These are phyloP conservation scores for Microvelia longipes DNA, from an alignment of 1,140 invertebrate genomes.

Conservation along the genomic window DNA sequence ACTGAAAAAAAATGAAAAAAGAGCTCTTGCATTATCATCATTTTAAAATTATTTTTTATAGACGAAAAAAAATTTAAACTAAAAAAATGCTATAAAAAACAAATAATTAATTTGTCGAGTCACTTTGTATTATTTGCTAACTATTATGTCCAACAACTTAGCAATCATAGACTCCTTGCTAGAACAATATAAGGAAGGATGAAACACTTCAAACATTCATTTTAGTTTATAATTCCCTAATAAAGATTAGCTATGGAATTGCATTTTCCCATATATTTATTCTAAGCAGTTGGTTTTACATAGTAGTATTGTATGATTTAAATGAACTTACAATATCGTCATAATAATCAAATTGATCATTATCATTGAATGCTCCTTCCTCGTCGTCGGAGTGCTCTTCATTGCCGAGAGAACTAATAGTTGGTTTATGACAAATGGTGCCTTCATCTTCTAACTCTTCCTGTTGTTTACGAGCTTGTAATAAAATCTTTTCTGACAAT, in stretches of 20 bases:
- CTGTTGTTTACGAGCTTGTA: constrained; percentile 39
- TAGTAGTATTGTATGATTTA: not conserved
- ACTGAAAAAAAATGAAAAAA: too few relatives aligned
- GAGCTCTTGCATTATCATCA: too few relatives aligned
- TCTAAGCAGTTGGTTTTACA: not conserved
- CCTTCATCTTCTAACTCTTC: constrained; percentile 34
- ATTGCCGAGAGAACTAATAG: constrained; percentile 5
- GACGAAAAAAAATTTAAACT: too few relatives aligned
- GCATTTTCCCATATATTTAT: not conserved
- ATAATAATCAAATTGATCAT: constrained; percentile 5
- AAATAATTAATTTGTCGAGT: too few relatives aligned
- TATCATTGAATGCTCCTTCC: constrained; percentile 7
- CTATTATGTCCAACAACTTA: not conserved
- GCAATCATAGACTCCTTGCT: not conserved
- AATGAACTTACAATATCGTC: constrained; percentile 13
- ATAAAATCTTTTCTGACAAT: constrained; percentile 38
- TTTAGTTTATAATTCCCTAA: not conserved
- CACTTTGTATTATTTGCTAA: not conserved
- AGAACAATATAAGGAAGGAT: not conserved
- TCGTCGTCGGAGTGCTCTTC: constrained; percentile 11
- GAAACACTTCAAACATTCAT: not conserved
- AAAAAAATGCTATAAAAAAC: too few relatives aligned
- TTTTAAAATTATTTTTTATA: too few relatives aligned
- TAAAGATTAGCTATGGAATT: not conserved
- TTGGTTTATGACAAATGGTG: not conserved